phyloP scores from a whole-genome alignment of 1,140 invertebrate species.

The Patella vulgata region DNA sequence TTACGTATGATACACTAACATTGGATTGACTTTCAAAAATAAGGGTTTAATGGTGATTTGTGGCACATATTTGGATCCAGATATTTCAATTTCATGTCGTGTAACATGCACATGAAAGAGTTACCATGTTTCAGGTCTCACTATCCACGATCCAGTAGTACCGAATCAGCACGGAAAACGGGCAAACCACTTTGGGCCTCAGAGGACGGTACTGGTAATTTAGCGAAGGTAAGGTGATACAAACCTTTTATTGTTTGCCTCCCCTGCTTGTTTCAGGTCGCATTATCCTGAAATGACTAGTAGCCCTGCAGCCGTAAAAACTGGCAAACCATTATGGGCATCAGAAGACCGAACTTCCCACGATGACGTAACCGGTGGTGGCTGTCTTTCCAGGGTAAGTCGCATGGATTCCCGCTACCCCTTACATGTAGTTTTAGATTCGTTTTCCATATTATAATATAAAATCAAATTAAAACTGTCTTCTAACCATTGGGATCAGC shows the following conservation, averaged over 20 bases:
- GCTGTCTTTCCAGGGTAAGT: constrained; percentile 62
- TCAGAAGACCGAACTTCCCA: constrained; percentile 64
- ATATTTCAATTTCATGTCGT: too few relatives aligned
- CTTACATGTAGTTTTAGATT: too few relatives aligned
- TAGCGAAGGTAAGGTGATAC: constrained; percentile 53
- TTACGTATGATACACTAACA: too few relatives aligned
- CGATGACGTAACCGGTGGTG: constrained; percentile 60
- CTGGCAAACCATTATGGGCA: constrained; percentile 60
- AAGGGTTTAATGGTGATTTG: too few relatives aligned
- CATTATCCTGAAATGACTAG: constrained; percentile 63
- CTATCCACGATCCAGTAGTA: constrained; percentile 52
- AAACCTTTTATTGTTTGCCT: neutral
- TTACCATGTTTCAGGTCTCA: constrained; percentile 39
- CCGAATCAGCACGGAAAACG: constrained; percentile 34
- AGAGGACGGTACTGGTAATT: too few relatives aligned
- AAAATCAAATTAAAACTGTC: too few relatives aligned
- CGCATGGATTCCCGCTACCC: too few relatives aligned
- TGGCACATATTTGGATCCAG: too few relatives aligned
- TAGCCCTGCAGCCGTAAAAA: constrained; percentile 37
- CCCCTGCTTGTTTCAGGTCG: constrained; percentile 26
- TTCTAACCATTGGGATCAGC: too few relatives aligned
- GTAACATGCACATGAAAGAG: too few relatives aligned
- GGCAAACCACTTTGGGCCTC: constrained; percentile 60
- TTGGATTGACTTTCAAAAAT: too few relatives aligned
- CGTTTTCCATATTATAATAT: too few relatives aligned